phyloP scores from a whole-genome alignment of 1,140 invertebrate genomes.

The Atopsyche davidsoni region DNA sequence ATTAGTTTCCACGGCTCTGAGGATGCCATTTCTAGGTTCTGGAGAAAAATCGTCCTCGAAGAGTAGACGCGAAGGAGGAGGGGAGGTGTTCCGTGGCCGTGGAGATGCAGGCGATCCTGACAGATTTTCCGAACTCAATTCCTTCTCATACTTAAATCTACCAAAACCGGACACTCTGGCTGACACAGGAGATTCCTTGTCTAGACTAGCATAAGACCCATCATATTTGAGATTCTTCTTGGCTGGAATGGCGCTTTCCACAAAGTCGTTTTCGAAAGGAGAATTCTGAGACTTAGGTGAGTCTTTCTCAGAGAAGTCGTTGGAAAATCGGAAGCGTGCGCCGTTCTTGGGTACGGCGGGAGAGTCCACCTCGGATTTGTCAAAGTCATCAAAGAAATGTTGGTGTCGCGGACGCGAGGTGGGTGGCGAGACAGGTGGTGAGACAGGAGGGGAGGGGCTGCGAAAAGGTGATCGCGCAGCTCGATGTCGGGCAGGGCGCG shows the following conservation, averaged over 20 bases:
- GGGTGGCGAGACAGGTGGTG: slow-evolving; percentile 9
- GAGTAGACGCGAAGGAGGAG: slow-evolving; percentile 50
- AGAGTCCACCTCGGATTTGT: slow-evolving; percentile 26
- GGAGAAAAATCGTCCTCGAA: slow-evolving; percentile 71
- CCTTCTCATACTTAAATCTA: slow-evolving; percentile 27
- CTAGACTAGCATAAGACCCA: slow-evolving; percentile 39
- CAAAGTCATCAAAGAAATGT: slow-evolving; percentile 29
- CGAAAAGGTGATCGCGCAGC: slow-evolving; percentile 31
- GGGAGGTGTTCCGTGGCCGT: slow-evolving; percentile 32
- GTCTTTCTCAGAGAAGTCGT: slow-evolving; percentile 52
- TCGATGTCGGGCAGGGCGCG: slow-evolving; percentile 35
- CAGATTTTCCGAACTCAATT: slow-evolving; percentile 27
- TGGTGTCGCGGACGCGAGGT: slow-evolving; percentile 10
- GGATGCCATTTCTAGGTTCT: slow-evolving; percentile 30
- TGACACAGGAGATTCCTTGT: slow-evolving; percentile 33
- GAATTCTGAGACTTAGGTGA: slow-evolving; percentile 48
- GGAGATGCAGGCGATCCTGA: slow-evolving; percentile 34
- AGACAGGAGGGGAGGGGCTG: slow-evolving; percentile 18
- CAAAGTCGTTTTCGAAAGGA: slow-evolving; percentile 67
- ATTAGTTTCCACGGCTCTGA: slow-evolving; percentile 19
- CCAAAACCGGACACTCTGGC: slow-evolving; percentile 35
- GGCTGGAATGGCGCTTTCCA: slow-evolving; percentile 37
- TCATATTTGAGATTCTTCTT: slow-evolving; percentile 26
- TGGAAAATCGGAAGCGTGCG: slow-evolving; percentile 48
- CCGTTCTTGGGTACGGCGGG: slow-evolving; percentile 28